Conservation (phyloP, 2,888 invertebrate genomes). For the Argynnis bischoffii region DNA sequence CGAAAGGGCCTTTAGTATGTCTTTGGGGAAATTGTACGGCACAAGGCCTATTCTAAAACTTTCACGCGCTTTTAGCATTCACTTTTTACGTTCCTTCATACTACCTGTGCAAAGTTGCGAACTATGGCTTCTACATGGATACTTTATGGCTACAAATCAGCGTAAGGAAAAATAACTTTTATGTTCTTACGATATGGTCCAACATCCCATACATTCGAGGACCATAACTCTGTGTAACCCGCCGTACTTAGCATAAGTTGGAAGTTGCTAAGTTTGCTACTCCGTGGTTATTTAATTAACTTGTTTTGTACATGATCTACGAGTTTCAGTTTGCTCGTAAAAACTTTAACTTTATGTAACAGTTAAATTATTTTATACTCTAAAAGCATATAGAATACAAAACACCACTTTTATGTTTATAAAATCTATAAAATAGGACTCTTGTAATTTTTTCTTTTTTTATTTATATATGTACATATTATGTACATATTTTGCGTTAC, state of each 20-base stretch:
- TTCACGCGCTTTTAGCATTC: constrained; percentile 18
- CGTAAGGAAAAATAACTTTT: constrained; percentile 2
- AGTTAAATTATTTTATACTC: constrained; percentile 18
- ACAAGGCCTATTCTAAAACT: constrained; percentile 17
- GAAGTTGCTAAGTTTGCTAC: constrained; percentile 33
- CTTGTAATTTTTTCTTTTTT: too few species aligned
- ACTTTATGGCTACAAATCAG: constrained; percentile 1
- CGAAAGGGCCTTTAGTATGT: constrained; percentile 5
- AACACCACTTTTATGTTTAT: too few species aligned
- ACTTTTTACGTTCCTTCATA: constrained; percentile 19
- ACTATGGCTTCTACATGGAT: constrained; percentile 10
- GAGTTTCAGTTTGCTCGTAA: constrained; percentile 20
- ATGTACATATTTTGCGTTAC: too few species aligned
- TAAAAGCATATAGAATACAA: neutral
- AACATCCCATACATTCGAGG: neutral
- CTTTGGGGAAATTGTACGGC: constrained; percentile 15
- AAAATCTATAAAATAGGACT: too few species aligned
- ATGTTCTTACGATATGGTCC: neutral
- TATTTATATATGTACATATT: too few species aligned
- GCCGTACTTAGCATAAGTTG: constrained; percentile 36
- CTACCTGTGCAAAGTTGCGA: constrained; percentile 23
- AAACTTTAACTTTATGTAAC: constrained; percentile 13
- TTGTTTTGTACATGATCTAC: constrained; percentile 30
- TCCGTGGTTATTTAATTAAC: constrained; percentile 36
- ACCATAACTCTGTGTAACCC: constrained; percentile 19